These are phyloP conservation scores for Automeris io DNA, from an alignment of 2,888 invertebrate species.

Conservation along the genomic window DNA sequence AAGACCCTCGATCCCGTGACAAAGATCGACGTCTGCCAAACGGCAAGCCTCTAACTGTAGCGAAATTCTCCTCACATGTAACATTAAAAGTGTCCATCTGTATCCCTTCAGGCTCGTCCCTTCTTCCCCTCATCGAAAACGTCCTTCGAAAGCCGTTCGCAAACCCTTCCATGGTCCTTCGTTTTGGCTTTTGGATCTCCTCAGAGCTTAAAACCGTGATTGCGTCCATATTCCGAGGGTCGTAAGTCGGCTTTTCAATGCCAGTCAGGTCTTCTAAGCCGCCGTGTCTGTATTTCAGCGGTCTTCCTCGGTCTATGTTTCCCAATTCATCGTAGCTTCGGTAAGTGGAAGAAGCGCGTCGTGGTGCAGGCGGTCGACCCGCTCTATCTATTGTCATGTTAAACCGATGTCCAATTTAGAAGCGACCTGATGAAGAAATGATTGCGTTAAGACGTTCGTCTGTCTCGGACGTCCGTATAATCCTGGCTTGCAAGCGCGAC, in stretches of 20 bases:
- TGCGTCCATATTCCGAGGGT: constrained; percentile 54
- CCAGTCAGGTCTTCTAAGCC: constrained; percentile 63
- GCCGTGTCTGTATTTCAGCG: constrained; percentile 58
- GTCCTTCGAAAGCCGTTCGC: constrained; percentile 65
- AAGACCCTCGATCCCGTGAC: constrained; percentile 68
- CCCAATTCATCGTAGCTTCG: constrained; percentile 70
- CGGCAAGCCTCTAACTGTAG: constrained; percentile 63
- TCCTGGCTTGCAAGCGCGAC: constrained; percentile 39
- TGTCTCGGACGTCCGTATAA: constrained; percentile 22
- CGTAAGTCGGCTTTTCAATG: constrained; percentile 47
- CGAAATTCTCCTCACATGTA: constrained; percentile 55
- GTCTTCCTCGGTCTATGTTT: constrained; percentile 51
- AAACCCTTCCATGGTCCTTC: constrained; percentile 61
- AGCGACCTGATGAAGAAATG: constrained; percentile 57
- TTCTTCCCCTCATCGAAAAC: constrained; percentile 57
- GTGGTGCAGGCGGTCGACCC: constrained; percentile 61
- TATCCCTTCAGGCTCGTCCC: constrained; percentile 56
- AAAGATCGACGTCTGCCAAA: constrained; percentile 65
- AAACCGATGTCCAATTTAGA: constrained; percentile 28
- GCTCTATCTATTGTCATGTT: constrained; percentile 68
- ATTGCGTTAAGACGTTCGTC: constrained; percentile 29
- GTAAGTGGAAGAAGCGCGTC: constrained; percentile 62
- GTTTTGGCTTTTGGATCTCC: constrained; percentile 56
- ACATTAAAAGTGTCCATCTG: constrained; percentile 60
- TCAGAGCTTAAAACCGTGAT: constrained; percentile 70